These are phyloP conservation scores for Hyles vespertilio DNA, from an alignment of 1,140 invertebrate species.

Conservation along the genomic window DNA sequence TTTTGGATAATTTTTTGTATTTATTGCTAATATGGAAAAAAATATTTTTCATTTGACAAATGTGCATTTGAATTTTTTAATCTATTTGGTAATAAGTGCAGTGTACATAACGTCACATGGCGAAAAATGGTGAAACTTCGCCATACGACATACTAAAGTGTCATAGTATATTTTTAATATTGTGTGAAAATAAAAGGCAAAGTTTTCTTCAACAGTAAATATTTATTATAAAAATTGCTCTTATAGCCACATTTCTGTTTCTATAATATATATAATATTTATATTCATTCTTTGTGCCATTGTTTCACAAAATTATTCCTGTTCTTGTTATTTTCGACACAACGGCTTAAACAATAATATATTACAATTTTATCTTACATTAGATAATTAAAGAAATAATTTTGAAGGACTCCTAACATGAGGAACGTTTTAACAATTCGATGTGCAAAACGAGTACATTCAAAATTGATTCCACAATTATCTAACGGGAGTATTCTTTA, in stretches of 20 bases:
- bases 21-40: too few relatives aligned
- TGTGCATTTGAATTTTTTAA: too few relatives aligned
- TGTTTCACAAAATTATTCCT: constrained; percentile 76
- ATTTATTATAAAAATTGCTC: constrained; percentile 76
- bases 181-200: constrained; percentile 44
- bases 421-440: constrained; percentile 70
- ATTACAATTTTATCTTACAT: constrained; percentile 68
- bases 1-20: too few relatives aligned
- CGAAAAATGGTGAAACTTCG: too few relatives aligned
- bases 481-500: constrained; percentile 64
- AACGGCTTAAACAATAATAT: constrained; percentile 74
- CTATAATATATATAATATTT: constrained; percentile 75
- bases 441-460: constrained; percentile 55
- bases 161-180: constrained; percentile 2
- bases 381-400: constrained; percentile 56
- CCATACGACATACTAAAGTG: neutral
- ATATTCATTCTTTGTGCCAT: constrained; percentile 74
- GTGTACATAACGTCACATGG: too few relatives aligned
- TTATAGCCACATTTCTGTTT: constrained; percentile 75
- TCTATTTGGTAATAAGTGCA: too few relatives aligned
- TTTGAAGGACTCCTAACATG: constrained; percentile 53
- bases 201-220: constrained; percentile 72
- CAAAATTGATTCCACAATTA: constrained; percentile 53
- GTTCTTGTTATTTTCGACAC: constrained; percentile 74
- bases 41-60: too few relatives aligned